Conservation (phyloP, 1,140 invertebrate genomes). For the Rhagoletis zephyria region DNA sequence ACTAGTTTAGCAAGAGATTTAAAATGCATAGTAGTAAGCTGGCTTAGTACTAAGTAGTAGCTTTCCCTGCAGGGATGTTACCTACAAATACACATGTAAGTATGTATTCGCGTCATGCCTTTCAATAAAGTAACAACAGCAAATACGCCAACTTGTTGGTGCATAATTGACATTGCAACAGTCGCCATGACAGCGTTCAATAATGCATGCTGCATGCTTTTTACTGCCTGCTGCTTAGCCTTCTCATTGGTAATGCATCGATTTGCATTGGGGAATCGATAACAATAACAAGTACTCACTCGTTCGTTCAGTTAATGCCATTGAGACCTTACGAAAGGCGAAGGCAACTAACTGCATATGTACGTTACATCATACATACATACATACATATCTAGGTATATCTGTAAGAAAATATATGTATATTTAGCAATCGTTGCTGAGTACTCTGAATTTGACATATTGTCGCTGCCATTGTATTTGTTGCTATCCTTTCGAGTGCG, state of each 20-base stretch:
- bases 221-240: constrained; percentile 12
- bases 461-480: neutral
- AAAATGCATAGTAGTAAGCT: no score
- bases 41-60: no score
- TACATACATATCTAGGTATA: neutral
- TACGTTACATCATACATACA: neutral
- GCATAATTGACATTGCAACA: neutral
- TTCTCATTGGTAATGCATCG: constrained; percentile 9
- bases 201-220: neutral
- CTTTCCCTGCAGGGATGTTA: neutral
- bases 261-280: constrained; percentile 27
- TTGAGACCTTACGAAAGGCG: constrained; percentile 5
- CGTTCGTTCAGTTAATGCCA: neutral
- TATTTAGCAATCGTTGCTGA: no score
- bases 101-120: neutral
- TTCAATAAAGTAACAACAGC: neutral
- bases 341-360: neutral
- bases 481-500: constrained; percentile 13
- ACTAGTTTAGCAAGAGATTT: no score
- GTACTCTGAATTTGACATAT: constrained; percentile 18
- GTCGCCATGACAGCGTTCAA: neutral
- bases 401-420: neutral
- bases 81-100: neutral
- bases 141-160: neutral
- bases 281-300: neutral